A percentile compares a stretch with the other conserved stretches of the same genome.
Evolutionary conservation across 2,113 vertebrate genomes (phyloP).

Genomic region (Dicrurus megarhynchus): DNA sequence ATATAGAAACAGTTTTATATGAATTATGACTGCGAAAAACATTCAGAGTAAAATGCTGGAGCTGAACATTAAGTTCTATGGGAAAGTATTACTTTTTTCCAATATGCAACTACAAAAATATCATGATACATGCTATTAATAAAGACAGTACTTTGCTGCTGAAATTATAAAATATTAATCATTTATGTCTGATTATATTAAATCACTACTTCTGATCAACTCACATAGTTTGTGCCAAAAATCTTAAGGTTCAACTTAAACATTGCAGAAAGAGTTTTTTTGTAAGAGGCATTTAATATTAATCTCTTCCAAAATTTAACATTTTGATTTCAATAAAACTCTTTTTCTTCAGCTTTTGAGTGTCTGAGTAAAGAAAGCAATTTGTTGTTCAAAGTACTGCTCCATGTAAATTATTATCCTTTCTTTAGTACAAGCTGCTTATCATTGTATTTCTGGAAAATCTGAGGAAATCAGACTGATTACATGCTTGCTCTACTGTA

Average conservation of each 20-base stretch:
- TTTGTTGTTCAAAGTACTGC: not conserved
- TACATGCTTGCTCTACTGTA: not conserved
- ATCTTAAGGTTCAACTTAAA: not conserved
- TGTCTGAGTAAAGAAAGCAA: not conserved
- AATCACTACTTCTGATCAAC: not conserved
- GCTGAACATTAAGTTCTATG: not conserved
- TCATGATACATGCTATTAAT: not conserved
- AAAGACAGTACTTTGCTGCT: not conserved
- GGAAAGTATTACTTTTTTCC: not conserved
- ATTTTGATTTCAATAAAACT: not conserved
- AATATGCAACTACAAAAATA: not conserved
- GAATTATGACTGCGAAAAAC: not conserved
- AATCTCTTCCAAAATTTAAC: not conserved
- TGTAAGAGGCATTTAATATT: not conserved
- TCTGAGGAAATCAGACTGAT: not conserved
- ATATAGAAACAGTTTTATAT: not conserved
- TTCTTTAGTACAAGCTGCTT: not conserved
- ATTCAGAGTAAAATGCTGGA: not conserved
- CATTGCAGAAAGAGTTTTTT: not conserved
- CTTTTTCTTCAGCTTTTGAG: not conserved
- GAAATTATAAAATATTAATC: not conserved
- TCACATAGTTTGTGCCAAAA: not conserved
- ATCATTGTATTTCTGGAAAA: not conserved
- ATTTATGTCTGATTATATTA: not conserved
- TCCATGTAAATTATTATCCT: not conserved